Base-by-base conservation (phyloP, 2,888 invertebrate species). In the Eledona agricola region DNA sequence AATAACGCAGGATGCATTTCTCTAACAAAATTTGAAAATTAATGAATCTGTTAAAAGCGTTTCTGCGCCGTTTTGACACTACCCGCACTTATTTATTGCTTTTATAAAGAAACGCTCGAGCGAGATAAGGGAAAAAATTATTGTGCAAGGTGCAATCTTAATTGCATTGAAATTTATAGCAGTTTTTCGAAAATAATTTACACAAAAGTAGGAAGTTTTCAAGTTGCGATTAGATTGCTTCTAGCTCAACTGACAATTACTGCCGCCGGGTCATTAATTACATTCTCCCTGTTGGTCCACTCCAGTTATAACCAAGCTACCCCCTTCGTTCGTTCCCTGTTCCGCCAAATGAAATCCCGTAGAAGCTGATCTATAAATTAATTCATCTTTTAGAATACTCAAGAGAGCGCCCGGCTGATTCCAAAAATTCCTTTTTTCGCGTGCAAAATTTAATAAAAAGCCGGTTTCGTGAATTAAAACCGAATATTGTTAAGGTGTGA, bases 171-270 rank as follows among this genome's bases (percentile, higher is more conserved):
- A n/a, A 35, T 35, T 35, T 22, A 35, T 35, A 20, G 22, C 22
- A n/a, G n/a, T n/a, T 35, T 22, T 10, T 42, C 29, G 7, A 19
- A 17, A 7, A 17, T 42, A 42, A 26, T 29, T 56, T 51, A 49
- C 49, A 25, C 23, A 62, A 60, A 63, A 59, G 54, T 57, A 58
- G 55, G 53, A 63, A 61, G 51, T 60, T 59, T 46, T 53, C 55
- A 59, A 60, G 58, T 61, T 35, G 38, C 58, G 58, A 64, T 63
- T 62, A 62, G 60, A 64, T 63, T 62, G 61, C 58, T 59, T 59
- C 59, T 59, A 59, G 57, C 52, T 61, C 52, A 63, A 60, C 61
- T 63, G 64, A 62, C 61, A 60, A 63, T 63, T 63, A 63, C 56
- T 59, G 61, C 55, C 52, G 51, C 49, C 55, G 46, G 59, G 61